These are phyloP conservation scores for Tetheella fluctuosa DNA, from an alignment of 2,888 invertebrate species.

Conservation along the genomic window DNA sequence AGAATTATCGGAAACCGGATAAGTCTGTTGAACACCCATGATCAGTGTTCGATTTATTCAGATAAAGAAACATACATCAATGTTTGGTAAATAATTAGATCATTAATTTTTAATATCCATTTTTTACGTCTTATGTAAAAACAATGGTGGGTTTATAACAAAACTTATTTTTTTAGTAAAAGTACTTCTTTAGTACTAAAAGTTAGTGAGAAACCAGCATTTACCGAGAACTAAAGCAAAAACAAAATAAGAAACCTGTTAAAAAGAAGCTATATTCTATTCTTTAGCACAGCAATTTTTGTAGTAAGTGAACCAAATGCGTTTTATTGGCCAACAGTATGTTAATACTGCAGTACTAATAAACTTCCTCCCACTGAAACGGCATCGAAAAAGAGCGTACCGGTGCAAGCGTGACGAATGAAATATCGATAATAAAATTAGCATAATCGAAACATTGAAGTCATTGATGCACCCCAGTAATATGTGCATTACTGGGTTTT, in stretches of 20 bases:
- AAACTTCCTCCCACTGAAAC: conserved; percentile 44
- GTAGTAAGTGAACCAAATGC: conserved; percentile 31
- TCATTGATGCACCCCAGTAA: conserved; percentile 65
- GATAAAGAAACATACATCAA: conserved; percentile 76
- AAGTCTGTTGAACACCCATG: conserved; percentile 64
- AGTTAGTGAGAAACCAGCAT: too few relatives aligned
- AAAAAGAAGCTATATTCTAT: too few relatives aligned
- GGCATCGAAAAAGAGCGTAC: conserved; percentile 40
- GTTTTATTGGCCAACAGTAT: conserved; percentile 60
- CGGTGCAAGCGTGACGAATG: conserved; percentile 62
- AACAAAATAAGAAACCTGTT: too few relatives aligned
- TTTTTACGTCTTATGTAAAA: too few relatives aligned
- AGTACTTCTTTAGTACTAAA: too few relatives aligned
- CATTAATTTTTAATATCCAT: too few relatives aligned
- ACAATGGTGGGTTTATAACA: too few relatives aligned
- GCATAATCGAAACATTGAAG: conserved; percentile 77
- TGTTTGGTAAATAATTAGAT: conserved; percentile 64
- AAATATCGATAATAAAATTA: conserved; percentile 79
- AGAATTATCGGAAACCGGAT: conserved; percentile 71
- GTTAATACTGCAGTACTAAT: conserved; percentile 41
- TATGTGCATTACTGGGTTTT: conserved; percentile 33
- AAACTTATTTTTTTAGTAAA: too few relatives aligned
- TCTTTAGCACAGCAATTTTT: conserved; percentile 43
- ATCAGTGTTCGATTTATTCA: conserved; percentile 65
- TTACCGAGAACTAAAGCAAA: too few relatives aligned